A percentile compares a stretch with the other conserved stretches of the same genome.
These are phyloP conservation scores for Lacerta agilis DNA, from an alignment of 2,797 vertebrate species.

Conservation along the genomic window DNA sequence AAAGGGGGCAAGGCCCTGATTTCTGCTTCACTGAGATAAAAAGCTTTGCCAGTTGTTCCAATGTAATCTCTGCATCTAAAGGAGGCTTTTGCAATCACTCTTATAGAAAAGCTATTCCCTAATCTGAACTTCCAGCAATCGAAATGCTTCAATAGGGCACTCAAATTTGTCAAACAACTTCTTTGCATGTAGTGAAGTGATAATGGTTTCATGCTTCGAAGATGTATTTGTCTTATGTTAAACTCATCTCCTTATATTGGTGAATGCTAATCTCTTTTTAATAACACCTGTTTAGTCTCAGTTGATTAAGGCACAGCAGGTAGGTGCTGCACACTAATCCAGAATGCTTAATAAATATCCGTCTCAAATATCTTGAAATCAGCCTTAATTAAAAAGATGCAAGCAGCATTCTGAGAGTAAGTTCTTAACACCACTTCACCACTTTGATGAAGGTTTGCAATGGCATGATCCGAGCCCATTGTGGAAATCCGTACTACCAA, in stretches of 20 bases:
- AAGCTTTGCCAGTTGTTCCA: background rate
- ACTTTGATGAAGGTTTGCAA: background rate
- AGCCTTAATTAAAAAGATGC: constrained; percentile 58
- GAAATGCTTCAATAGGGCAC: constrained; percentile 51
- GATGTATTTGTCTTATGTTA: constrained; percentile 54
- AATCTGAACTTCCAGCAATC: constrained; percentile 51
- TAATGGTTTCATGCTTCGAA: constrained; percentile 51
- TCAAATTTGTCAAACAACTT: constrained; percentile 58
- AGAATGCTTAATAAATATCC: constrained; percentile 37
- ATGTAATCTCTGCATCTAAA: background rate
- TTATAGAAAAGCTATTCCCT: constrained; percentile 55
- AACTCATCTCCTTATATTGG: constrained; percentile 43
- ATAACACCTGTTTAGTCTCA: constrained; percentile 54
- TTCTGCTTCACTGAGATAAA: constrained; percentile 16
- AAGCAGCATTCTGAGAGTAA: constrained; percentile 24
- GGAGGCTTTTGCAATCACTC: constrained; percentile 42
- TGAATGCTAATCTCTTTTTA: constrained; percentile 66
- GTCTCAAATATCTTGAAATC: constrained; percentile 57
- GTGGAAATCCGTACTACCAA: background rate
- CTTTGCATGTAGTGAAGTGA: constrained; percentile 52
- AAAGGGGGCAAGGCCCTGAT: background rate
- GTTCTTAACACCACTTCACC: background rate
- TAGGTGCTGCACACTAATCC: constrained; percentile 46
- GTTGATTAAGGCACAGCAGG: constrained; percentile 47
- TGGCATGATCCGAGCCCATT: background rate